A percentile compares a stretch with the other conserved stretches of the same genome.
Conservation (phyloP, 1,140 invertebrate genomes). For the Phthorimaea operculella region DNA sequence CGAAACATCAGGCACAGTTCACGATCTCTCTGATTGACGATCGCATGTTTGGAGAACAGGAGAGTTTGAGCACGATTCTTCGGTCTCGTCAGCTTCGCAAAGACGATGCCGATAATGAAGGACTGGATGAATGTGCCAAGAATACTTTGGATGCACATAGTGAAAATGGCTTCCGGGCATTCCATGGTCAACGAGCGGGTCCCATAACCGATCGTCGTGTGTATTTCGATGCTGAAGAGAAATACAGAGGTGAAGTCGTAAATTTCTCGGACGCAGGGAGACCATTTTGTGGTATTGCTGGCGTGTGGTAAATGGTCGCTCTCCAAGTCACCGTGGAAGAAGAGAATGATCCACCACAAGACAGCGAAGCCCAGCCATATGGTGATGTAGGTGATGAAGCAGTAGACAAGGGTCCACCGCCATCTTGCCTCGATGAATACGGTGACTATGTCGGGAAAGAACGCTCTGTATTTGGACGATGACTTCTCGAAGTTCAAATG, state of each 20-base stretch:
- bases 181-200: slow-evolving; percentile 76
- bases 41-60: slow-evolving; percentile 87
- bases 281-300: slow-evolving; percentile 27
- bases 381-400: slow-evolving; percentile 73
- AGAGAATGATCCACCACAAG: slow-evolving; percentile 73
- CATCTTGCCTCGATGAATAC: slow-evolving; percentile 70
- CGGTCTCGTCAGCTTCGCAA: slow-evolving; percentile 92
- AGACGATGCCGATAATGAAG: slow-evolving; percentile 76
- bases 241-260: slow-evolving; percentile 71
- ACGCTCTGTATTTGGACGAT: slow-evolving; percentile 65
- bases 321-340: slow-evolving; percentile 73
- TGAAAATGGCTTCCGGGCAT: slow-evolving; percentile 91
- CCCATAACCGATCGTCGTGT: slow-evolving; percentile 73
- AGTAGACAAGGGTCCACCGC: slow-evolving; percentile 76
- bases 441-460: slow-evolving; percentile 68
- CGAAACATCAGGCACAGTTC: slow-evolving; percentile 88
- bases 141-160: slow-evolving; percentile 96
- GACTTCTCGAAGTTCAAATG: slow-evolving; percentile 74
- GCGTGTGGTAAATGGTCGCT: slow-evolving; percentile 33
- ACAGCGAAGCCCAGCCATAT: slow-evolving; percentile 75
- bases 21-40: slow-evolving; percentile 84
- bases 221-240: slow-evolving; percentile 74
- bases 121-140: slow-evolving; percentile 88
- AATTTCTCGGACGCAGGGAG: slow-evolving; percentile 69
- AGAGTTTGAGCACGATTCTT: slow-evolving; percentile 92